A percentile compares a stretch with the other conserved stretches of the same genome.
Evolutionary conservation across 2,113 vertebrate genomes (phyloP).

Genomic region (Dolichotis patagonum): DNA sequence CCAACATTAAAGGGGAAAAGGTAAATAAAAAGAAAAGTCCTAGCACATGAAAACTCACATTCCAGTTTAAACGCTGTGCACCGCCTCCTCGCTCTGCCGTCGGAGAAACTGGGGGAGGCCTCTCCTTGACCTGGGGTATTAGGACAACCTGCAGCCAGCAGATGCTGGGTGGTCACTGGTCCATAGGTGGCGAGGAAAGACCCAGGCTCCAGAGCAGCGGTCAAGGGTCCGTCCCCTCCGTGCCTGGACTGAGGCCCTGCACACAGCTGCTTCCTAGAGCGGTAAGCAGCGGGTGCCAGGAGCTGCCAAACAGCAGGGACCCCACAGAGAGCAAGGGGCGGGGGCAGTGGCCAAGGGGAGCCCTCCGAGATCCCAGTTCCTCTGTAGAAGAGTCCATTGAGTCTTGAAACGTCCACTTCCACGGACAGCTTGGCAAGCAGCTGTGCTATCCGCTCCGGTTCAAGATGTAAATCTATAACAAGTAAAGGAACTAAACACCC

Average conservation of each 20-base stretch:
- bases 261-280: background rate
- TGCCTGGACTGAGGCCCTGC: no score
- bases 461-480: background rate
- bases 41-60: background rate
- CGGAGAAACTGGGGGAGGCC: background rate
- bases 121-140: background rate
- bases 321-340: background rate
- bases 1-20: background rate
- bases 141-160: background rate
- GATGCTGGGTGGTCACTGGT: background rate
- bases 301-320: background rate
- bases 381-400: no score
- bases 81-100: fast-evolving
- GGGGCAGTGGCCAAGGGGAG: background rate
- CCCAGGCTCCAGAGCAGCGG: background rate
- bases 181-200: background rate
- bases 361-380: background rate
- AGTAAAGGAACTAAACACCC: background rate
- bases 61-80: background rate
- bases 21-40: background rate
- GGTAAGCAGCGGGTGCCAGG: background rate
- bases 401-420: background rate
- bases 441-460: background rate
- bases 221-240: fast-evolving
- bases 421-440: background rate